These are phyloP conservation scores for Adelosebastes latens DNA, from an alignment of 2,797 vertebrate species.

Conservation along the genomic window DNA sequence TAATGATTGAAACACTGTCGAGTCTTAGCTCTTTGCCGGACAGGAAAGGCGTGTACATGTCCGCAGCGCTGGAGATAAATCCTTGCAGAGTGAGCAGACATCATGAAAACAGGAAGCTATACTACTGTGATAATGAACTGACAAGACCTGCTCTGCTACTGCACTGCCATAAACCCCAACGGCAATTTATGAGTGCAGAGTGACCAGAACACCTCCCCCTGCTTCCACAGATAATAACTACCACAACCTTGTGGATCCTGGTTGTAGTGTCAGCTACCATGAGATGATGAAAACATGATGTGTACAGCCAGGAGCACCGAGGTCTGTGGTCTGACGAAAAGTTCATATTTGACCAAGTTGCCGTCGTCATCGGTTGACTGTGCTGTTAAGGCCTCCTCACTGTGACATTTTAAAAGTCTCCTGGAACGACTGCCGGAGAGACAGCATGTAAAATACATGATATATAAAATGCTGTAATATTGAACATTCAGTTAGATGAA, in stretches of 20 bases:
- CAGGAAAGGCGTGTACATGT: constrained; percentile 33
- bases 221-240: constrained; percentile 45
- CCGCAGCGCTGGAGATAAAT: constrained; percentile 64
- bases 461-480: constrained; percentile 75
- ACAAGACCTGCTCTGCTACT: constrained; percentile 68
- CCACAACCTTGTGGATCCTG: constrained; percentile 35
- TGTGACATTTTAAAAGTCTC: constrained; percentile 51
- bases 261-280: constrained; percentile 30
- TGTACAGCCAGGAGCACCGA: constrained; percentile 23
- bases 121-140: constrained; percentile 82
- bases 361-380: constrained; percentile 32
- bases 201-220: constrained; percentile 65
- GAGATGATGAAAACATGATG: constrained; percentile 27
- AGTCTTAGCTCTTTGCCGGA: constrained; percentile 26
- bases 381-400: constrained; percentile 5
- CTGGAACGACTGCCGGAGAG: constrained; percentile 40
- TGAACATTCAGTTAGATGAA: constrained; percentile 74
- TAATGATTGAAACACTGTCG: constrained; percentile 29
- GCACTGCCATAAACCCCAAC: constrained; percentile 69
- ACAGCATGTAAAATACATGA: constrained; percentile 60
- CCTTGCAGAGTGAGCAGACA: constrained; percentile 43
- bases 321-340: constrained; percentile 12
- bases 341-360: constrained; percentile 41
- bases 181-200: constrained; percentile 76
- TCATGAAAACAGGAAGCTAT: constrained; percentile 77